Conservation (phyloP, 2,797 vertebrate species). For the Macropus fuliginosus region DNA sequence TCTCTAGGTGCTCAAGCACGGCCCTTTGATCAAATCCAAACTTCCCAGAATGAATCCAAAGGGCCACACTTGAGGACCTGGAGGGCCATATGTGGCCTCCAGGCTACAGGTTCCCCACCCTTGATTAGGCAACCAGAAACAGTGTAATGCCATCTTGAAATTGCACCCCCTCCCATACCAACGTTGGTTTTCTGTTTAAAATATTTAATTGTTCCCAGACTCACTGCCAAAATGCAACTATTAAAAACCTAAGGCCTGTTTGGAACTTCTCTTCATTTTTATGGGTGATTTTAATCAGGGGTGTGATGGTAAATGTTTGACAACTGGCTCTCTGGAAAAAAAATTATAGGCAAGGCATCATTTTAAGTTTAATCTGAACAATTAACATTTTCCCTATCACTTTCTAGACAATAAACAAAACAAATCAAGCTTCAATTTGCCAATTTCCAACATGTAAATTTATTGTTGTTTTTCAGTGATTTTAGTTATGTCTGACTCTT, state of each 20-base stretch:
- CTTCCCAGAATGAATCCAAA: no score
- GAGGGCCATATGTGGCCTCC: no score
- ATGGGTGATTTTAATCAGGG: conserved; percentile 79
- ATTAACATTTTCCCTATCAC: background rate
- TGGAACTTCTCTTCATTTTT: conserved; percentile 81
- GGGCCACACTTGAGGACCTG: no score
- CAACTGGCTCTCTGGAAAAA: background rate
- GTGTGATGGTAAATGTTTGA: background rate
- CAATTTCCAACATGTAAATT: background rate
- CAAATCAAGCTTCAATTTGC: background rate
- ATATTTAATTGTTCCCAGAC: conserved; percentile 76
- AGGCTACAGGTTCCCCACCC: no score
- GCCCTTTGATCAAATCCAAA: no score
- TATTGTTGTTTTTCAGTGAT: background rate
- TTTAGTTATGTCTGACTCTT: background rate
- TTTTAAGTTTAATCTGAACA: background rate
- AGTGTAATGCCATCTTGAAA: conserved; percentile 75
- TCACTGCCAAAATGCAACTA: conserved; percentile 83
- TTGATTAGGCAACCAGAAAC: conserved; percentile 62
- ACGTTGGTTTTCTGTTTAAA: conserved; percentile 77
- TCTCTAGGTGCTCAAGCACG: no score
- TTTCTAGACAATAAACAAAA: background rate
- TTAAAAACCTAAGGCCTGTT: conserved; percentile 81
- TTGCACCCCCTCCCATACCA: background rate
- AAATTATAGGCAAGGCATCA: background rate